Evolutionary conservation across 2,113 vertebrate species (phyloP), one percentile per base, ranked within the genome.

Genomic region (Oreotrochilus melanogaster): DNA sequence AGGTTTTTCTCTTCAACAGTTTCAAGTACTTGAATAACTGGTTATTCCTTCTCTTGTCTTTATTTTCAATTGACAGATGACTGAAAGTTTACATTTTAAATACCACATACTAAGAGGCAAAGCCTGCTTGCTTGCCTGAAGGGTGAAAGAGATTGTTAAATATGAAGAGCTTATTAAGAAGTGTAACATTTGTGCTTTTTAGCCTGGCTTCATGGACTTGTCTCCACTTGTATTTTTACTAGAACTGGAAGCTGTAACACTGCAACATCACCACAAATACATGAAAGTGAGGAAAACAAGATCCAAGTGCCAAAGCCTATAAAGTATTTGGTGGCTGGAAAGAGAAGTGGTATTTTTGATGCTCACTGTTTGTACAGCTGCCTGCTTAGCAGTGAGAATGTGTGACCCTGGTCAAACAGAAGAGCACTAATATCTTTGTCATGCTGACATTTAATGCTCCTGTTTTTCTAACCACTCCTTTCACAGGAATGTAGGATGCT

Each of bases 401-500:
- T 92, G 93, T 53, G 96, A 72, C 89, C 81, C 78, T n/a, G 31
- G 81, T 96, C 70, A 85, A 88, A 93, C 92, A 96, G 95, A 90
- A 96, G 96, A 92, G 93, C 76, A 61, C 95, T 50, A 23, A 64
- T 22, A 25, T 83, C 53, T 85, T 57, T 7, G 78, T 69, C 73
- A 50, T 93, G 93, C 92, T 97, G 96, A 95, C 93, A 81, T 93
- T 93, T 94, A 95, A 98, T 92, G 95, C 86, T 83, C 58, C 96
- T 94, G 42, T 97, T 76, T 97, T 96, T 95, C 91, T 78, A 87
- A 95, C 97, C 50, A 0, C 95, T 96, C 96, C 88, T 92, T 72
- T 27, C 67, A 71, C 98, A 99, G 99, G 99, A 99, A 97, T 99
- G 99, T 72, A 98, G 99, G 86, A 99, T 99, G 90, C 98, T 99